A percentile compares a stretch with the other conserved stretches of the same genome.
These are phyloP conservation scores for Belgica antarctica DNA, from an alignment of 2,888 invertebrate genomes.

Conservation along the genomic window DNA sequence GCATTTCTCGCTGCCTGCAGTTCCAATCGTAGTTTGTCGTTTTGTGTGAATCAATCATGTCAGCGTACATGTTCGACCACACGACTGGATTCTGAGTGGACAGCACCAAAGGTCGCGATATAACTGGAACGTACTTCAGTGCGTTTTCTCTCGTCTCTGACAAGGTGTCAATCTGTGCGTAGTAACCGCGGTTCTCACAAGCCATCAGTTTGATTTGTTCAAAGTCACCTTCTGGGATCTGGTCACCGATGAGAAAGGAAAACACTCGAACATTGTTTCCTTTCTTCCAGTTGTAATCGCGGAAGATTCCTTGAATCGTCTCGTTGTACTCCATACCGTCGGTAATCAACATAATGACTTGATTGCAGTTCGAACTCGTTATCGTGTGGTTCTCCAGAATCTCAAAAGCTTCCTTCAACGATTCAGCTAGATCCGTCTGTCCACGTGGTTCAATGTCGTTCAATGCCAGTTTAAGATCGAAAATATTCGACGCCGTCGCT, in stretches of 20 bases:
- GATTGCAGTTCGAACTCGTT: conserved; percentile 57
- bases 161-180: conserved; percentile 63
- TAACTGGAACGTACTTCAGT: conserved; percentile 63
- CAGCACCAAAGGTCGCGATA: conserved; percentile 63
- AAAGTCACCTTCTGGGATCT: conserved; percentile 58
- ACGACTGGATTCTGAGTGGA: conserved; percentile 54
- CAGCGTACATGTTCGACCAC: conserved; percentile 64
- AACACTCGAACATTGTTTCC: conserved; percentile 60
- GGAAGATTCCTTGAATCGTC: conserved; percentile 57
- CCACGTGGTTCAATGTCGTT: conserved; percentile 57
- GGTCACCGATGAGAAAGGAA: conserved; percentile 65
- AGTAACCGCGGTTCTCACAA: conserved; percentile 63
- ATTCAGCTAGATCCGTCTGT: conserved; percentile 61
- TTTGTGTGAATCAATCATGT: conserved; percentile 50
- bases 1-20: conserved; percentile 52
- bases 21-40: conserved; percentile 44
- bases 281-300: conserved; percentile 57
- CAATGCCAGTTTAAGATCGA: conserved; percentile 55
- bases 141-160: conserved; percentile 67
- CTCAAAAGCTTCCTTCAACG: conserved; percentile 60
- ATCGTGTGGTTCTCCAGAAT: conserved; percentile 55
- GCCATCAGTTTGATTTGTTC: conserved; percentile 64
- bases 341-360: conserved; percentile 66
- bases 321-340: conserved; percentile 64
- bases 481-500: conserved; percentile 55